phyloP scores from a whole-genome alignment of 1,140 invertebrate species.

The Ceratitis capitata region DNA sequence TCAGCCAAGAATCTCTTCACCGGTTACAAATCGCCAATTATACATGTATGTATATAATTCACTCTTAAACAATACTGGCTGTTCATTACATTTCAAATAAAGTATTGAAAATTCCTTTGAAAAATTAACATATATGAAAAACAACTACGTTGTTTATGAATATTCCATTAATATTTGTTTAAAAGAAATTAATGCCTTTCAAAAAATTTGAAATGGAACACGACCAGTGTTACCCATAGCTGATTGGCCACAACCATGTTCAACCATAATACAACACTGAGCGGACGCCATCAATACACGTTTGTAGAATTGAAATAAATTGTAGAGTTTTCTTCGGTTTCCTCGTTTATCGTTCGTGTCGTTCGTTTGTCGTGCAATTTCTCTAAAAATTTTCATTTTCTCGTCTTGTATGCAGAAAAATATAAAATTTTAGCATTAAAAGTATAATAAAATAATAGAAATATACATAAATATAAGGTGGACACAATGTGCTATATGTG shows the following conservation, averaged over 20 bases:
- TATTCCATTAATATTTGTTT: no score
- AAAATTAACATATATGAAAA: no score
- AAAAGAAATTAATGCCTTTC: no score
- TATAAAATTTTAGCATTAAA: constrained; percentile 38
- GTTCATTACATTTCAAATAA: no score
- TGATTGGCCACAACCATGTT: background rate
- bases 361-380: constrained; percentile 43
- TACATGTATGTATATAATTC: no score
- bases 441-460: background rate
- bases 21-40: no score
- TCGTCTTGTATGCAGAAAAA: constrained; percentile 40
- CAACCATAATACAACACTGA: background rate
- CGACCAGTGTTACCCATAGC: background rate
- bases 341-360: constrained; percentile 34
- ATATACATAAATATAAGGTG: background rate
- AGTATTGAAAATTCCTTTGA: no score
- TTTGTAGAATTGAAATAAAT: background rate
- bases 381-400: constrained; percentile 43
- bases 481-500: background rate
- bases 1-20: no score
- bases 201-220: no score
- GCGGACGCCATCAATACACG: constrained; percentile 14
- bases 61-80: no score
- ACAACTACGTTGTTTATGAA: no score
- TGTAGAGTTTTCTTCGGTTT: constrained; percentile 34